phyloP scores from a whole-genome alignment of 2,797 vertebrate species.

The Vipera ursinii region DNA sequence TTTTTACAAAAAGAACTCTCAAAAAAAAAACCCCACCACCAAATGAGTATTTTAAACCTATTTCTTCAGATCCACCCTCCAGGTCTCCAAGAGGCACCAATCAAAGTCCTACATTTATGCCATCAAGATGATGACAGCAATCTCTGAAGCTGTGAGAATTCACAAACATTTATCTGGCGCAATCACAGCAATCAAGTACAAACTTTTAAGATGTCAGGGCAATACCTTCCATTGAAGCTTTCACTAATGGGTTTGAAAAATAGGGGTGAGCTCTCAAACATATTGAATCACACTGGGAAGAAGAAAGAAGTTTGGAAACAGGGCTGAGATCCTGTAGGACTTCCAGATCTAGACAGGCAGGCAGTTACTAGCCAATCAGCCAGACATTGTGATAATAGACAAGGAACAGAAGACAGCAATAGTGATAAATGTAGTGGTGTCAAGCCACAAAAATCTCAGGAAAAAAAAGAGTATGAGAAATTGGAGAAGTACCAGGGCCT shows the following conservation, averaged over 20 bases:
- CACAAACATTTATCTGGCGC: constrained; percentile 57
- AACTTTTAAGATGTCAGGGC: constrained; percentile 3
- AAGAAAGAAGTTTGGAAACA: background rate
- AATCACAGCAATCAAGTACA: constrained; percentile 7
- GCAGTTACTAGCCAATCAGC: background rate
- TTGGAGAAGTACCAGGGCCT: background rate
- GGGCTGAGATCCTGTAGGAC: background rate
- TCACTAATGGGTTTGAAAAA: background rate
- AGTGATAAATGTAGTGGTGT: background rate
- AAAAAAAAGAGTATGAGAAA: background rate
- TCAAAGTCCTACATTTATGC: constrained; percentile 58
- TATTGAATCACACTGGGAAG: background rate
- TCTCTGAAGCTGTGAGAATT: constrained; percentile 48
- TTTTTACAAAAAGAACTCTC: constrained; percentile 28
- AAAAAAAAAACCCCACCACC: constrained; percentile 16
- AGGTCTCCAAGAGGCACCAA: constrained; percentile 43
- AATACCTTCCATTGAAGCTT: background rate
- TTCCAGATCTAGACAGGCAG: background rate
- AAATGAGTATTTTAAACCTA: constrained; percentile 39
- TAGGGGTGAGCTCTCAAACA: background rate
- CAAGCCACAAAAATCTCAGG: background rate
- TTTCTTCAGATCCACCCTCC: constrained; percentile 40
- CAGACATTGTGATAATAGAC: background rate
- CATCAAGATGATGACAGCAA: constrained; percentile 63
- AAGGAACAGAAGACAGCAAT: background rate